Evolutionary conservation across 2,888 invertebrate species (phyloP).

Genomic region (Clostera curtula): DNA sequence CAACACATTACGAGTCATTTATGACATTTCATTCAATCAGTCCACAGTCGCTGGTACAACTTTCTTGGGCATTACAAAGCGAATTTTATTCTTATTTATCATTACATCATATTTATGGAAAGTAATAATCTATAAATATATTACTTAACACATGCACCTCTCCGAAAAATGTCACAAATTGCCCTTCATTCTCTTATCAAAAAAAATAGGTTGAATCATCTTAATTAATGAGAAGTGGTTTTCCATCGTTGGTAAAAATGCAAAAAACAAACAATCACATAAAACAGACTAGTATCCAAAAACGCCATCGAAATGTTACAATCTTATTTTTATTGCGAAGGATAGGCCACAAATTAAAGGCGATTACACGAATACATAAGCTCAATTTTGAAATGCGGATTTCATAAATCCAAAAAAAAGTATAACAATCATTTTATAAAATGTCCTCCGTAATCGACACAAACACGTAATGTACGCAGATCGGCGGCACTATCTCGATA

Average conservation of each 20-base stretch:
- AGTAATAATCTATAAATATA: slow-evolving; percentile 24
- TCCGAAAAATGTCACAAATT: slow-evolving; percentile 61
- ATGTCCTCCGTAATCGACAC: slow-evolving; percentile 43
- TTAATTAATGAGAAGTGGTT: slow-evolving; percentile 70
- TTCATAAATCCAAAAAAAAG: slow-evolving; percentile 64
- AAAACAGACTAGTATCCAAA: slow-evolving; percentile 71
- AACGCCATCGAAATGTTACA: slow-evolving; percentile 59
- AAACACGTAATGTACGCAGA: slow-evolving; percentile 34
- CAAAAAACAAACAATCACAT: slow-evolving; percentile 70
- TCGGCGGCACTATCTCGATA: slow-evolving; percentile 64
- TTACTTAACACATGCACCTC: slow-evolving; percentile 45
- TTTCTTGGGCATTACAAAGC: slow-evolving; percentile 37
- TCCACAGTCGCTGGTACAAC: slow-evolving; percentile 40
- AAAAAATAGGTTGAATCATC: slow-evolving; percentile 58
- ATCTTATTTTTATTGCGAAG: slow-evolving; percentile 59
- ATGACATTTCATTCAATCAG: slow-evolving; percentile 56
- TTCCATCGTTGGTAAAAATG: slow-evolving; percentile 68
- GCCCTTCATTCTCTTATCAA: slow-evolving; percentile 46
- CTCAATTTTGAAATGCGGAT: slow-evolving; percentile 59
- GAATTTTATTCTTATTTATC: slow-evolving; percentile 34
- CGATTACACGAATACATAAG: slow-evolving; percentile 58
- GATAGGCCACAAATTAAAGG: slow-evolving; percentile 65
- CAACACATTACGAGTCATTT: slow-evolving; percentile 53
- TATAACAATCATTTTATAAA: no score
- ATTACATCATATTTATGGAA: slow-evolving; percentile 21